Conservation (phyloP, 2,113 vertebrate genomes). For the Taurulus bubalis region DNA sequence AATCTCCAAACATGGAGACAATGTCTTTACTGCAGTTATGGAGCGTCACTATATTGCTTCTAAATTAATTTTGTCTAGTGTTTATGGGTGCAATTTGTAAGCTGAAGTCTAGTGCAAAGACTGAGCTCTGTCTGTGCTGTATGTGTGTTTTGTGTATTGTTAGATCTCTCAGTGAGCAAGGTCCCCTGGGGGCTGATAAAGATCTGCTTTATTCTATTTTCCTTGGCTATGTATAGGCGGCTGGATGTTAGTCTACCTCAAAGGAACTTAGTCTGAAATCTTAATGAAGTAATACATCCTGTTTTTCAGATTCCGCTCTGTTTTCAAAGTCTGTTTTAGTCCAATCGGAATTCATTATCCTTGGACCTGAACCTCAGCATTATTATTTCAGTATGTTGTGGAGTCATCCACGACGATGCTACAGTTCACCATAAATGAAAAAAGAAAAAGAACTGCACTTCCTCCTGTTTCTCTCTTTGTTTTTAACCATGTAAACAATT, state of each 20-base stretch:
- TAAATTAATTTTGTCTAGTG: constrained; percentile 17
- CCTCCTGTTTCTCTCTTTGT: background rate
- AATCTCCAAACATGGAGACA: background rate
- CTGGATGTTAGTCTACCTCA: constrained; percentile 21
- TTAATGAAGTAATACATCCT: constrained; percentile 38
- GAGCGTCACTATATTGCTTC: constrained; percentile 20
- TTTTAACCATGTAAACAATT: background rate
- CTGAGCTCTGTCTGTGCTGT: background rate
- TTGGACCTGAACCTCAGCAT: background rate
- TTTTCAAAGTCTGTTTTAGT: constrained; percentile 25
- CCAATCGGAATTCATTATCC: constrained; percentile 21
- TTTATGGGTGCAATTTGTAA: constrained; percentile 12
- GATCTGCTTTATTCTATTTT: constrained; percentile 46
- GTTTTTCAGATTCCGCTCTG: constrained; percentile 28
- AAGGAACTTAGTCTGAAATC: constrained; percentile 37
- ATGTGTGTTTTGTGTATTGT: constrained; percentile 11
- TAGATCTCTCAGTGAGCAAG: constrained; percentile 24
- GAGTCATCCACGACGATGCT: background rate
- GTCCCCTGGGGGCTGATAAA: constrained; percentile 19
- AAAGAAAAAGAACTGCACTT: background rate
- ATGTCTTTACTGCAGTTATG: background rate
- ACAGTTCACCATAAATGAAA: background rate
- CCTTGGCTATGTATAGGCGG: constrained; percentile 14
- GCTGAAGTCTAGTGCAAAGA: constrained; percentile 30
- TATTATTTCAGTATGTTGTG: constrained; percentile 16